Conservation (phyloP, 2,113 vertebrate genomes). For the Oreochromis tanganicae region DNA sequence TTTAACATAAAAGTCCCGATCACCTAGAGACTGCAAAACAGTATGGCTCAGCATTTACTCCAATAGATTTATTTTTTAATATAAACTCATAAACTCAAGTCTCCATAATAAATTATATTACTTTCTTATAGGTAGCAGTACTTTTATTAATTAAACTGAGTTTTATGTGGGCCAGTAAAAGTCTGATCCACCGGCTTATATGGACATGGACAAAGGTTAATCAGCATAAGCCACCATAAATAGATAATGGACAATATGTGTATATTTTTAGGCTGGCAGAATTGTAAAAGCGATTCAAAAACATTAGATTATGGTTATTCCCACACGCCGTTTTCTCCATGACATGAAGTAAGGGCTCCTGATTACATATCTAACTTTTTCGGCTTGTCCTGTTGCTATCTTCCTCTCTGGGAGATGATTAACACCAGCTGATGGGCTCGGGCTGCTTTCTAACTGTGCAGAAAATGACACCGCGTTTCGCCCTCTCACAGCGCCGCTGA, state of each 20-base stretch:
- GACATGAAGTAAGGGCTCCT: not conserved
- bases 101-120: not conserved
- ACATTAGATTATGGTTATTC: not conserved
- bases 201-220: not conserved
- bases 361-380: not conserved
- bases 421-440: not conserved
- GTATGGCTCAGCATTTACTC: not conserved
- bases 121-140: not conserved
- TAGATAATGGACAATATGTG: not conserved
- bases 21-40: not conserved
- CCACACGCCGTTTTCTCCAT: not conserved
- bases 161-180: not conserved
- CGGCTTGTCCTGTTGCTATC: not conserved
- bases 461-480: not conserved
- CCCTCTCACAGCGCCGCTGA: not conserved
- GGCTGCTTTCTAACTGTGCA: not conserved
- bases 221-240: not conserved
- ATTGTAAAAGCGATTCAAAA: not conserved
- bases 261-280: not conserved
- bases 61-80: not conserved
- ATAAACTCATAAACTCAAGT: not conserved
- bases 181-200: not conserved
- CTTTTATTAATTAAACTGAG: not conserved
- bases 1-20: not conserved
- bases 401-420: not conserved